Evolutionary conservation across 2,888 invertebrate genomes (phyloP).

Genomic region (Plebejus melissa): DNA sequence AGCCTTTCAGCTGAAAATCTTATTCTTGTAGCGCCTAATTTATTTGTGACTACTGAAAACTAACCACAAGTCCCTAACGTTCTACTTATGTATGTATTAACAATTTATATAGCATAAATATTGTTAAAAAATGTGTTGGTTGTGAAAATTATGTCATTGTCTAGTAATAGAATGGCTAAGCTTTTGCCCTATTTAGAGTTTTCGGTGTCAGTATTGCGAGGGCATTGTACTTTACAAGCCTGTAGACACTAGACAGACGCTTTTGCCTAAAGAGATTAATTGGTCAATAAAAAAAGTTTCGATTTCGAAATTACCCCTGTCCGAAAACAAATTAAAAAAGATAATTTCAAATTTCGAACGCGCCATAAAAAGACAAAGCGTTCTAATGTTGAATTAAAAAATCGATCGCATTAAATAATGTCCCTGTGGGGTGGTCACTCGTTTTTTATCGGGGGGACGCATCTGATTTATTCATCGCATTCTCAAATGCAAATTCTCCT

Average conservation of each 20-base stretch:
- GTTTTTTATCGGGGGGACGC: constrained; percentile 25
- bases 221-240: background rate
- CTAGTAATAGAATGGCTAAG: background rate
- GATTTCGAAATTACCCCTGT: background rate
- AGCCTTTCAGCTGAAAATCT: background rate
- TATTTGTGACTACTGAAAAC: background rate
- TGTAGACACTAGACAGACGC: background rate
- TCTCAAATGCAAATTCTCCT: constrained; percentile 36
- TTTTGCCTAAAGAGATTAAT: background rate
- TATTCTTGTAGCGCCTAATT: background rate
- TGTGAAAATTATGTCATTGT: background rate
- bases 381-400: constrained; percentile 28
- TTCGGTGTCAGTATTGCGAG: background rate
- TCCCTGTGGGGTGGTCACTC: constrained; percentile 23
- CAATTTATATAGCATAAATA: no score
- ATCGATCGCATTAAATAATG: constrained; percentile 28
- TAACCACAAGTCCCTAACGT: background rate
- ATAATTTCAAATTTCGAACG: background rate
- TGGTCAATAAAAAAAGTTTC: background rate
- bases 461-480: constrained; percentile 37
- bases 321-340: constrained; percentile 7
- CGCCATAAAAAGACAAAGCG: constrained; percentile 14
- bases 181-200: background rate
- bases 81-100: no score
- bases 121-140: background rate